Evolutionary conservation across 1,140 invertebrate species (phyloP), one percentile per base, ranked within the genome.

Genomic region (Drosophila serrata): DNA sequence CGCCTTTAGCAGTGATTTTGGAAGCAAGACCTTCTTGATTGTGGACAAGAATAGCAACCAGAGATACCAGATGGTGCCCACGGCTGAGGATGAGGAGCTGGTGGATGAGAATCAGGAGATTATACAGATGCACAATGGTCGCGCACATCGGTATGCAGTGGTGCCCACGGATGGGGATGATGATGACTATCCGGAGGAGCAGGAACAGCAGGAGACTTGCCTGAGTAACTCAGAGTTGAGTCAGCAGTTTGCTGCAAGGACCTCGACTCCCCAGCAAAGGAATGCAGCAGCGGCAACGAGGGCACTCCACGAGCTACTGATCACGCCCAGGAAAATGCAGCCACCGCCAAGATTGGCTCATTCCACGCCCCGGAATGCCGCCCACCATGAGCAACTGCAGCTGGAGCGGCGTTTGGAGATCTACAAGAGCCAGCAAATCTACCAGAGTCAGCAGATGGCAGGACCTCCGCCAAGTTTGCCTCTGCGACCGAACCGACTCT

Each of bases 231-330:
- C 78, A 6, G 91, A 92, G 48, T 43, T 92, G 1, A 85, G 72
- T 19, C 77, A 91, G 15, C 90, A 74, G 58, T 91, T 57, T 53
- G 69, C 55, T 4, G 42, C 92, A 43, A 79, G 90, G 7, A 90
- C 84, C 9, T 84, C 92, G 13, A 85, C 91, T 13, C 91, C 82
- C 37, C 91, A 90, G 69, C 90, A 88, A 17, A 67, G 61, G 40
- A 67, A 85, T 12, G 91, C 95, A 8, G 91, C 95, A 7, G 93
- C 94, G 33, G 96, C 96, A 0, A 97, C 96, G 1, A 95, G 96
- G 81, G 96, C 96, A 80, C 90, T 97, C 0, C 96, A 96, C 81
- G 96, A 96, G 73, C 92, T 96, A 12, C 87, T 97, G 5, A 94
- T 95, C 12, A 96, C 96, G 9, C 96, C 96, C 0, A 45, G 94